Conservation (phyloP, 2,113 vertebrate species). For the Campylomormyrus tamandua region DNA sequence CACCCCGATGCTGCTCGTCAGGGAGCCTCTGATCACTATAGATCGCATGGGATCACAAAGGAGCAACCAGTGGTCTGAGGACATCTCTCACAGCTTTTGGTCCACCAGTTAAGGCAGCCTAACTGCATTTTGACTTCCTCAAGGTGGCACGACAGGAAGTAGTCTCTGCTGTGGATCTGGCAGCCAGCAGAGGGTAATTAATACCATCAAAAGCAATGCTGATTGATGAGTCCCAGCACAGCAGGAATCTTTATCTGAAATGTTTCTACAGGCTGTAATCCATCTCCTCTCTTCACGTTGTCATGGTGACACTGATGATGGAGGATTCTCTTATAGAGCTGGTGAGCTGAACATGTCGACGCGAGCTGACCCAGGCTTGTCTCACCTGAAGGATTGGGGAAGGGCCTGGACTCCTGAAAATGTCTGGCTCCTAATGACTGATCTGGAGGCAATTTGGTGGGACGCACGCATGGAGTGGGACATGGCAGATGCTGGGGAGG, state of each 20-base stretch:
- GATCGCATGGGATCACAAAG: neutral
- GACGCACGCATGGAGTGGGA: slow-evolving; percentile 81
- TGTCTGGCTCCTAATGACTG: slow-evolving; percentile 92
- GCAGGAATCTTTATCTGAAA: neutral
- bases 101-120: neutral
- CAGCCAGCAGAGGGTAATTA: neutral
- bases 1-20: neutral
- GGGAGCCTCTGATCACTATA: neutral
- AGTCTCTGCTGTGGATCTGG: neutral
- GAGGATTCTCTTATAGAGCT: neutral
- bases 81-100: neutral
- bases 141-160: neutral
- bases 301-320: slow-evolving; percentile 5
- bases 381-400: slow-evolving; percentile 77
- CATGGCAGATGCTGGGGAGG: slow-evolving; percentile 84
- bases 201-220: neutral
- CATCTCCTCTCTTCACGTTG: neutral
- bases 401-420: slow-evolving; percentile 85
- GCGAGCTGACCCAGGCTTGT: neutral
- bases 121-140: neutral
- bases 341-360: neutral
- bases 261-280: neutral
- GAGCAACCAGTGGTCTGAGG: neutral
- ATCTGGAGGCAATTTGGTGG: slow-evolving; percentile 66
- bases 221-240: neutral